phyloP scores from a whole-genome alignment of 2,888 invertebrate species.

The Magallana nippona region DNA sequence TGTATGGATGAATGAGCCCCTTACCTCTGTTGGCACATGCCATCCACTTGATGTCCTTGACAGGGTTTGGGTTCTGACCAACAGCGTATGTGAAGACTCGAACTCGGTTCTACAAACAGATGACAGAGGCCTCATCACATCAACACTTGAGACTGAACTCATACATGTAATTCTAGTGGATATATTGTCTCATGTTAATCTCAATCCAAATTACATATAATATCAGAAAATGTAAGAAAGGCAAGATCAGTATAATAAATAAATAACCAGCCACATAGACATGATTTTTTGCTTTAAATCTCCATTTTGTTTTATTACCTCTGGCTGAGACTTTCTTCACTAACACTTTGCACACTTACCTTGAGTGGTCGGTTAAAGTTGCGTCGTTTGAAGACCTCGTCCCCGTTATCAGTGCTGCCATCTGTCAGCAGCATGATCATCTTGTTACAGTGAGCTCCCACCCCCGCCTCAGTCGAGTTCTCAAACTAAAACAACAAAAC shows the following conservation, averaged over 20 bases:
- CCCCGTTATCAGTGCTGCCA: slow-evolving; percentile 82
- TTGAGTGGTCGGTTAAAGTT: slow-evolving; percentile 67
- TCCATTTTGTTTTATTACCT: too few relatives aligned
- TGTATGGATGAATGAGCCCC: neutral
- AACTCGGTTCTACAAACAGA: slow-evolving; percentile 72
- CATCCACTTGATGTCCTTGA: slow-evolving; percentile 80
- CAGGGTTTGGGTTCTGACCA: slow-evolving; percentile 81
- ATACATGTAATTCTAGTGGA: too few relatives aligned
- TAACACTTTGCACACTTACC: neutral
- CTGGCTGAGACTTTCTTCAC: too few relatives aligned
- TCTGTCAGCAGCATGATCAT: slow-evolving; percentile 83
- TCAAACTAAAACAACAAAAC: slow-evolving; percentile 51
- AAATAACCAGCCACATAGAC: too few relatives aligned
- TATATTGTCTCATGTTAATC: too few relatives aligned
- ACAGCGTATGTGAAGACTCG: slow-evolving; percentile 82
- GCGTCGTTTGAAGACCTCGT: slow-evolving; percentile 80
- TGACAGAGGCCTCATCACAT: neutral
- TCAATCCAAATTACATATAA: too few relatives aligned
- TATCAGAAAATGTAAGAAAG: too few relatives aligned
- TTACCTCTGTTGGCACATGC: slow-evolving; percentile 81
- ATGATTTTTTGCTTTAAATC: too few relatives aligned
- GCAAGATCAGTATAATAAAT: too few relatives aligned
- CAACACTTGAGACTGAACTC: too few relatives aligned
- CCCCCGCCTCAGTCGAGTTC: slow-evolving; percentile 64
- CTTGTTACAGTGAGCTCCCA: slow-evolving; percentile 81